These are phyloP conservation scores for Gyrodactylus salaris DNA, from an alignment of 1,140 invertebrate genomes.

Conservation along the genomic window DNA sequence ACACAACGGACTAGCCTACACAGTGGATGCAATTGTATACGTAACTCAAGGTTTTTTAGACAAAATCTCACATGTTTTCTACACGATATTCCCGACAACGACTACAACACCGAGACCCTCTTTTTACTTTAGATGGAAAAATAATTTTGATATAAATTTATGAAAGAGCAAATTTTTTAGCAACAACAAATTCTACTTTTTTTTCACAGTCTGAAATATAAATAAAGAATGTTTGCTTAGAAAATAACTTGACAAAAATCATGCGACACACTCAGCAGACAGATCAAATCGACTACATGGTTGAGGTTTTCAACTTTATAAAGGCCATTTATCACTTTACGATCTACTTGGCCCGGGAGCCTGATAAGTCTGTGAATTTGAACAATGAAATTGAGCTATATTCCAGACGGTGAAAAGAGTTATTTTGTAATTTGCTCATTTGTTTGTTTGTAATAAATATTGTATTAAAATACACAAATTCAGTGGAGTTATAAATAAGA, in stretches of 20 bases:
- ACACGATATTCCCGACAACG: too few species aligned
- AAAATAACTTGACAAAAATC: not conserved
- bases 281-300: not conserved
- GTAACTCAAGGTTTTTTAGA: too few species aligned
- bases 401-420: not conserved
- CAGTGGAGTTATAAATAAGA: too few species aligned
- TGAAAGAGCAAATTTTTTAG: not conserved
- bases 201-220: not conserved
- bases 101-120: not conserved
- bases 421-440: too few species aligned
- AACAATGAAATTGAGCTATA: not conserved
- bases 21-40: too few species aligned
- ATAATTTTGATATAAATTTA: not conserved
- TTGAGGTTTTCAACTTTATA: not conserved
- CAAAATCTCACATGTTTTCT: too few species aligned
- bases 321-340: not conserved
- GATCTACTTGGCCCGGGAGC: not conserved
- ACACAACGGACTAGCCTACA: too few species aligned
- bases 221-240: not conserved
- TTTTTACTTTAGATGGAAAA: not conserved
- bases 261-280: not conserved
- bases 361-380: not conserved
- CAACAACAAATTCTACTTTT: not conserved
- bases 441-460: not conserved
- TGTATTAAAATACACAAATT: not conserved